phyloP scores from a whole-genome alignment of 2,113 vertebrate genomes.

The Candoia aspera region DNA sequence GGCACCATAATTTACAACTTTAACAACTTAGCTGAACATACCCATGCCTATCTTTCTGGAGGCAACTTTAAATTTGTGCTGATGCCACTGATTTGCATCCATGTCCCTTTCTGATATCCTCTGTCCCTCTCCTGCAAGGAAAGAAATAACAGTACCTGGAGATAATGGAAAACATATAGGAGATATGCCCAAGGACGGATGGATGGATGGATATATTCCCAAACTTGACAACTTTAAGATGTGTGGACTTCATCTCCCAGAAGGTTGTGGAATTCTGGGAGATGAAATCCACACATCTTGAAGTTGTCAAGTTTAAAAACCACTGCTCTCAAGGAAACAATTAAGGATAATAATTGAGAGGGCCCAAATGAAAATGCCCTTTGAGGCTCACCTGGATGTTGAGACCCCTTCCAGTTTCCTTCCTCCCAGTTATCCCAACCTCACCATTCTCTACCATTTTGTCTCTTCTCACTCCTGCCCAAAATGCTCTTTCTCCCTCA shows the following conservation, averaged over 20 bases:
- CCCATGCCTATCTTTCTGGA: constrained; percentile 12
- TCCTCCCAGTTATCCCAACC: not conserved
- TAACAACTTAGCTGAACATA: constrained; percentile 2
- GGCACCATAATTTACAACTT: constrained; percentile 13
- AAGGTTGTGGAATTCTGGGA: not conserved
- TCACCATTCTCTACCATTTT: not conserved
- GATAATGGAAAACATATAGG: not conserved
- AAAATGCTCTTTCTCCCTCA: not conserved
- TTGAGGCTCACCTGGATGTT: too few relatives aligned
- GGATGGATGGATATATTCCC: not conserved
- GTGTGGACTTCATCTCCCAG: not conserved
- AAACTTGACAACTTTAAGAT: not conserved
- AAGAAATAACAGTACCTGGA: not conserved
- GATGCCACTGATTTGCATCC: not conserved
- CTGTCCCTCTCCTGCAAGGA: not conserved
- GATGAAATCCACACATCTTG: not conserved
- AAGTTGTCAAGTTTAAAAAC: not conserved
- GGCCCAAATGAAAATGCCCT: too few relatives aligned
- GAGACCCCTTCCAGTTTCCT: too few relatives aligned
- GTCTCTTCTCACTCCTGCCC: not conserved
- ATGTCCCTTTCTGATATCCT: not conserved
- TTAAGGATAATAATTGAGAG: not conserved
- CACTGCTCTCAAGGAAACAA: not conserved
- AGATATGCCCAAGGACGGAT: not conserved
- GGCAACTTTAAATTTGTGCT: not conserved